Evolutionary conservation across 2,888 invertebrate species (phyloP).

Genomic region (Rhagophthalmus giganteus): DNA sequence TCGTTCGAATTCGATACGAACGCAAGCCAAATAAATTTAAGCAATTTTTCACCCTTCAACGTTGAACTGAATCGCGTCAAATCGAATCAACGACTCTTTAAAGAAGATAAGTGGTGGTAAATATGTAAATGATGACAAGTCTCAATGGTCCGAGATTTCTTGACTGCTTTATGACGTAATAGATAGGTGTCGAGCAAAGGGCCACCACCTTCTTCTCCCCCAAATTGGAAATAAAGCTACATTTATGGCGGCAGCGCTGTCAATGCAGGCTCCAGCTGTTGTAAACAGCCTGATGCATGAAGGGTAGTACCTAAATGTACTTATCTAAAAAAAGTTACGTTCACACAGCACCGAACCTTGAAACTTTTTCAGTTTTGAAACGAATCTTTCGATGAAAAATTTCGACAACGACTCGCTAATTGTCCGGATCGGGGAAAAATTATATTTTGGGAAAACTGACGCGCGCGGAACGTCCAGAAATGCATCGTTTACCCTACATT

Average conservation of each 20-base stretch:
- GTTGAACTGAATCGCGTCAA: constrained; percentile 6
- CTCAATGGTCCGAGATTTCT: constrained; percentile 26
- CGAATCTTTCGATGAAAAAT: too few species aligned
- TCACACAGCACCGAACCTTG: constrained; percentile 1
- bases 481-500: too few species aligned
- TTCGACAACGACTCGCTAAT: too few species aligned
- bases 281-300: constrained; percentile 29
- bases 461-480: too few species aligned
- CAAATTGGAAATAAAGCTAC: constrained; percentile 36
- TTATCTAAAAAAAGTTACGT: constrained; percentile 12
- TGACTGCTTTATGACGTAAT: constrained; percentile 28
- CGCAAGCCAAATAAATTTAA: too few species aligned
- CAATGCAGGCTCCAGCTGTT: constrained; percentile 33
- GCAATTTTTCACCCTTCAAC: background rate
- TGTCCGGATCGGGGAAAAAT: too few species aligned
- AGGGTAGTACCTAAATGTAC: constrained; percentile 24
- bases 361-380: too few species aligned
- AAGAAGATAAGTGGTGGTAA: constrained; percentile 25
- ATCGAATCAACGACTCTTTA: constrained; percentile 21
- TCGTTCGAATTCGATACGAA: too few species aligned
- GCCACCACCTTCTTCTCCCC: constrained; percentile 25
- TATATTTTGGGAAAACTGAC: too few species aligned
- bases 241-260: constrained; percentile 32
- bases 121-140: constrained; percentile 30
- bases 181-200: constrained; percentile 27